These are phyloP conservation scores for Maniola hyperantus DNA, from an alignment of 2,888 invertebrate genomes.

Conservation along the genomic window DNA sequence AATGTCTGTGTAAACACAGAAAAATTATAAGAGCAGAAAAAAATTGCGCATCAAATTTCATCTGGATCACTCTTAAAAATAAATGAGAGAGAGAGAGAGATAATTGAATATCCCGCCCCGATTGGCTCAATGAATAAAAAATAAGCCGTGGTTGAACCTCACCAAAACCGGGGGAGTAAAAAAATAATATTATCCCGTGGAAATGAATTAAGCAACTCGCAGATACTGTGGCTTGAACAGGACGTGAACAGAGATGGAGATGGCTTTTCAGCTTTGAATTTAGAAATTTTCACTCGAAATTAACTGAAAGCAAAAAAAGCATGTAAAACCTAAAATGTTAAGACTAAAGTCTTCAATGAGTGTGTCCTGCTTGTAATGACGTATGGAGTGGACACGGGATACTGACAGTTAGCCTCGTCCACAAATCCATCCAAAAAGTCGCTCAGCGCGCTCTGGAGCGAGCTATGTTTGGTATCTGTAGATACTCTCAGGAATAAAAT, in stretches of 20 bases:
- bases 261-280: slow-evolving; percentile 39
- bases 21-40: neutral
- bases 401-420: no score
- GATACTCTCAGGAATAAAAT: no score
- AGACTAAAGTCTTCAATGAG: no score
- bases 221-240: slow-evolving; percentile 62
- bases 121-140: slow-evolving; percentile 76
- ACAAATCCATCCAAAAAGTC: no score
- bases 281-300: no score
- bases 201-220: slow-evolving; percentile 81
- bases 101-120: slow-evolving; percentile 70
- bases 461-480: no score
- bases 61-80: slow-evolving; percentile 65
- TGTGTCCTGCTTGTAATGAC: no score
- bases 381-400: no score
- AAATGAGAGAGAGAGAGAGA: slow-evolving; percentile 52
- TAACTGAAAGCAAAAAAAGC: no score
- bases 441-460: no score
- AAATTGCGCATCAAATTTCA: slow-evolving; percentile 46
- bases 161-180: slow-evolving; percentile 76
- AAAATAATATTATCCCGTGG: slow-evolving; percentile 83
- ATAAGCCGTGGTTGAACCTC: slow-evolving; percentile 74
- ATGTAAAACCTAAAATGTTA: no score
- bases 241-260: slow-evolving; percentile 42
- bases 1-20: no score